These are phyloP conservation scores for Hyperoplus immaculatus DNA, from an alignment of 2,797 vertebrate species.

Conservation along the genomic window DNA sequence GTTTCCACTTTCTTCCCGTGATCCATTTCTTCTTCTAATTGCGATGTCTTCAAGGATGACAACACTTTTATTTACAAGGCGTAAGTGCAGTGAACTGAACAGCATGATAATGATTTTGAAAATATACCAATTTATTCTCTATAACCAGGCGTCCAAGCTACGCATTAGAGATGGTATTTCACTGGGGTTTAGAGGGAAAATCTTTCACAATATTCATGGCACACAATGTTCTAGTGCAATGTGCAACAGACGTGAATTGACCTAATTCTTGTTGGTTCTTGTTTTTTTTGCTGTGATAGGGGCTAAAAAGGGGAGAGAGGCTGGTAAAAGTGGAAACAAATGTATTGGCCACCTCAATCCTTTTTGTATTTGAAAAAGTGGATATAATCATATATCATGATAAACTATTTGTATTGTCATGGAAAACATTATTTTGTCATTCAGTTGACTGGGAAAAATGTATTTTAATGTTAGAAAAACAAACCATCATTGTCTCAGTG, in stretches of 20 bases:
- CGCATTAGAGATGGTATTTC: slow-evolving; percentile 14
- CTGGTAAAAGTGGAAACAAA: background rate
- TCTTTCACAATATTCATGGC: background rate
- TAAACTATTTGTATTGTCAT: background rate
- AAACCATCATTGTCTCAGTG: background rate
- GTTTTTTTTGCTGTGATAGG: too few relatives aligned
- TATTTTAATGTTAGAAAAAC: slow-evolving; percentile 4
- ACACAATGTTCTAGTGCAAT: slow-evolving; percentile 1
- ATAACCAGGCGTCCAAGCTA: slow-evolving; percentile 27
- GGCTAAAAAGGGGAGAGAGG: background rate
- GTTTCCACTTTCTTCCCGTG: slow-evolving; percentile 48
- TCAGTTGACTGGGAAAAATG: background rate
- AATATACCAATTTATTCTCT: slow-evolving; percentile 56
- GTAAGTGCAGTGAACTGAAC: slow-evolving; percentile 54
- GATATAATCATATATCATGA: background rate
- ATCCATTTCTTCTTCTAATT: slow-evolving; percentile 66
- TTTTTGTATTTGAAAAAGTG: background rate
- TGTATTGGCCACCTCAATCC: background rate
- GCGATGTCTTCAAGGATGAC: slow-evolving; percentile 59
- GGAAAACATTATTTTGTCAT: background rate
- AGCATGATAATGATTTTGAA: slow-evolving; percentile 69
- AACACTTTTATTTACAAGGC: slow-evolving; percentile 64
- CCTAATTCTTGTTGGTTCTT: background rate
- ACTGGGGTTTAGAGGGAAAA: slow-evolving; percentile 5
- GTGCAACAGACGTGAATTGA: slow-evolving; percentile 2